A percentile compares a stretch with the other conserved stretches of the same genome.
Evolutionary conservation across 2,888 invertebrate species (phyloP).

Genomic region (Schrankia costaestrigalis): DNA sequence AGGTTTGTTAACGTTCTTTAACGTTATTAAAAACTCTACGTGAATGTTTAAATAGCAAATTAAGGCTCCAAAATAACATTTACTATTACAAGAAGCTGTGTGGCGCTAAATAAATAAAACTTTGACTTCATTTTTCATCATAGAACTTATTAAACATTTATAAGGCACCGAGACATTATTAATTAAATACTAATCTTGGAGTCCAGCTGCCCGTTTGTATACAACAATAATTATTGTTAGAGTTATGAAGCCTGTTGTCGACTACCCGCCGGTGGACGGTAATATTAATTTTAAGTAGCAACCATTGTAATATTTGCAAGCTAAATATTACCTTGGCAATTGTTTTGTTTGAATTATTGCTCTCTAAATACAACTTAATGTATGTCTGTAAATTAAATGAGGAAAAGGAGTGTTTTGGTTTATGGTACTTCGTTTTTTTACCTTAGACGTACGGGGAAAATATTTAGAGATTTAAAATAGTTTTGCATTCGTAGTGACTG

Average conservation of each 20-base stretch:
- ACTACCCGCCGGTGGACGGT: constrained; percentile 37
- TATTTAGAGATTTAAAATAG: no score
- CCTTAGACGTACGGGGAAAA: no score
- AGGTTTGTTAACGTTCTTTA: no score
- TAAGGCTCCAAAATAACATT: no score
- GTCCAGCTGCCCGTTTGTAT: constrained; percentile 29
- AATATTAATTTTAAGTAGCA: constrained; percentile 53
- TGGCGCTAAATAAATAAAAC: no score
- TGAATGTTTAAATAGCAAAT: no score
- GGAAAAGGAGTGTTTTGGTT: constrained; percentile 1
- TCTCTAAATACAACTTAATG: constrained; percentile 20
- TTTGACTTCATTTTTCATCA: no score
- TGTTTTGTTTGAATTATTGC: constrained; percentile 29
- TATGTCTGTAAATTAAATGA: constrained; percentile 16
- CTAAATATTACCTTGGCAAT: constrained; percentile 37
- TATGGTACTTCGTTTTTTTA: background rate
- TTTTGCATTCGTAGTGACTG: no score
- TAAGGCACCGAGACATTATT: no score
- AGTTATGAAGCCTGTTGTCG: constrained; percentile 36
- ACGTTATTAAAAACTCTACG: no score
- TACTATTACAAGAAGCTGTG: no score
- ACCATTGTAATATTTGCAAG: constrained; percentile 38
- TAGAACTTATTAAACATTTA: no score
- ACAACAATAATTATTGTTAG: constrained; percentile 35
- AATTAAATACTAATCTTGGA: constrained; percentile 8